Evolutionary conservation across 2,797 vertebrate genomes (phyloP), one percentile per base, ranked within the genome.

Genomic region (Hoplostethus atlanticus): DNA sequence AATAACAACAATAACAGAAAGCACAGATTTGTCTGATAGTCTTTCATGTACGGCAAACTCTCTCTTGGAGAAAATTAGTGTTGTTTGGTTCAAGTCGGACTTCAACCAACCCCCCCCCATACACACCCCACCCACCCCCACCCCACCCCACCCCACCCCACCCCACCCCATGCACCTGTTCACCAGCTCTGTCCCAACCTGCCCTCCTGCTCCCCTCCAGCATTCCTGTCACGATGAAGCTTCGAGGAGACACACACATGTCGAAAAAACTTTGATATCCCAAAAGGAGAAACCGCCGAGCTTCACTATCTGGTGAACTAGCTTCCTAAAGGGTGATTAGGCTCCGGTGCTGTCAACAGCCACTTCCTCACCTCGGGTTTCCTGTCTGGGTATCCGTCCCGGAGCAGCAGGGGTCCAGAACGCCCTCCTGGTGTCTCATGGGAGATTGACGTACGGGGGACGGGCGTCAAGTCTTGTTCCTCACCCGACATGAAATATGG

Each of bases 161-260:
- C 77, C 75, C 48, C 76, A 81, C 76, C 58, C 79, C 84, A 86
- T 91, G 85, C 92, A 93, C 91, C 92, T 94, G 92, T 89, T 90
- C 76, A 44, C 76, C 53, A 68, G 69, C 76, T 75, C 73, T 90
- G 88, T 81, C 78, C 78, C 72, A 67, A 76, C 88, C 77, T 87
- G 87, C 81, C 66, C 79, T 76, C 21, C 52, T 42, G 44, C 61
- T 72, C 74, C 67, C 70, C 68, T 50, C 42, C 73, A 67, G 74
- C 80, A 80, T 70, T 83, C 79, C 80, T 73, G 47, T 58, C 48
- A 17, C 48, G n/a, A 36, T n/a, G 2, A 44, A 31, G 21, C 53
- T 1, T 66, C 42, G 1, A 53, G 17, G 17, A 30, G 15, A 48
- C 15, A 50, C 48, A 52, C 48, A 52, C 12, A 46, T 38, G 21